Percentiles rank a stretch among this genome's conserved stretches.
Evolutionary conservation across 2,797 vertebrate genomes (phyloP).

Genomic region (Psittacula derbiana): DNA sequence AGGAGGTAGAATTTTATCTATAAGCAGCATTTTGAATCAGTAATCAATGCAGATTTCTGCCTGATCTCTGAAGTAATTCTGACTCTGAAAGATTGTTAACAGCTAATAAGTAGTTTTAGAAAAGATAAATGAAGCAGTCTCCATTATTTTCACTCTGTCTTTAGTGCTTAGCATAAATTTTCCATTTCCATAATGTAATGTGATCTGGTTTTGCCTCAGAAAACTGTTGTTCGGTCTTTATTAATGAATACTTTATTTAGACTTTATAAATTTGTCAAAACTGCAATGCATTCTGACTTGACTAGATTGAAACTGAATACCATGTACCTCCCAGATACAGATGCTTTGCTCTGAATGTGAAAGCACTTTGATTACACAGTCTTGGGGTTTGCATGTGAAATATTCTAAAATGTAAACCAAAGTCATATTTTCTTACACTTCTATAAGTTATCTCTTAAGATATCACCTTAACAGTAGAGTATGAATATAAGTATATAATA

Average conservation of each 20-base stretch:
- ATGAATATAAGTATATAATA: background rate
- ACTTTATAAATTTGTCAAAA: background rate
- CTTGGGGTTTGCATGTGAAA: background rate
- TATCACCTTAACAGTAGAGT: background rate
- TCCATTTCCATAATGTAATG: background rate
- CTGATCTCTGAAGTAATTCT: background rate
- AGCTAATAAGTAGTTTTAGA: background rate
- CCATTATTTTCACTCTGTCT: background rate
- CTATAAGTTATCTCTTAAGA: background rate
- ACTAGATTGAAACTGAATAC: background rate
- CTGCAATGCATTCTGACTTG: background rate
- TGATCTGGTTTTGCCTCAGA: background rate
- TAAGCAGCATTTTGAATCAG: background rate
- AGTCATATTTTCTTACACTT: background rate
- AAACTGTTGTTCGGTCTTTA: slow-evolving; percentile 12
- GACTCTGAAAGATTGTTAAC: background rate
- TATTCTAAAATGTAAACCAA: background rate
- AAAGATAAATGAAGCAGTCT: slow-evolving; percentile 24
- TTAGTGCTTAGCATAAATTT: slow-evolving; percentile 2
- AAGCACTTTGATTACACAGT: background rate
- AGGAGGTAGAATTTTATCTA: background rate
- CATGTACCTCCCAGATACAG: background rate
- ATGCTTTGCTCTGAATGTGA: background rate
- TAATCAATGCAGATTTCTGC: background rate
- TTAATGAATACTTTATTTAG: slow-evolving; percentile 5